Percentiles rank a stretch among this genome's conserved stretches.
These are phyloP conservation scores for Dryomyza anilis DNA, from an alignment of 2,888 invertebrate genomes.

Conservation along the genomic window DNA sequence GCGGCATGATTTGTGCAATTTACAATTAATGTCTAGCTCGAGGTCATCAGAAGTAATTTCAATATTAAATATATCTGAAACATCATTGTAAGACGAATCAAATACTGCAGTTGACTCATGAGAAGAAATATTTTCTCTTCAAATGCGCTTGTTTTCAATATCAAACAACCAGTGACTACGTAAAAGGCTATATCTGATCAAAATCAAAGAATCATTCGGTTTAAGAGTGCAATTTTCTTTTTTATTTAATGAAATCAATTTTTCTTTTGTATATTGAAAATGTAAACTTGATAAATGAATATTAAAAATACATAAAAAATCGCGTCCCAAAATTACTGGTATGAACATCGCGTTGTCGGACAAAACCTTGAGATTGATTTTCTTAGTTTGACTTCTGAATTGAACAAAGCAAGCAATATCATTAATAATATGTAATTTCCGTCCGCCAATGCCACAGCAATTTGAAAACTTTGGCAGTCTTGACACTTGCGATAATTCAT, in stretches of 20 bases:
- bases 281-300: background rate
- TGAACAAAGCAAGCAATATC: slow-evolving; percentile 15
- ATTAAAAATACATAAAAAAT: slow-evolving; percentile 25
- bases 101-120: background rate
- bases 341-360: slow-evolving; percentile 23
- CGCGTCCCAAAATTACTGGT: slow-evolving; percentile 23
- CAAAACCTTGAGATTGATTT: slow-evolving; percentile 15
- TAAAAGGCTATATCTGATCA: too few relatives aligned
- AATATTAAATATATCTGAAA: slow-evolving; percentile 15
- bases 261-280: background rate
- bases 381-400: slow-evolving; percentile 20
- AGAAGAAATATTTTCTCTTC: too few relatives aligned
- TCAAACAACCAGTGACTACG: too few relatives aligned
- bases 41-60: background rate
- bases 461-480: background rate
- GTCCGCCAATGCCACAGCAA: slow-evolving; percentile 9
- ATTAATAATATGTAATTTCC: slow-evolving; percentile 1
- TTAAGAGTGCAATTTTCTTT: background rate
- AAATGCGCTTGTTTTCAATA: too few relatives aligned
- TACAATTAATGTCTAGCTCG: slow-evolving; percentile 5
- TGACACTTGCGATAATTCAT: background rate
- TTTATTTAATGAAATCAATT: too few relatives aligned
- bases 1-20: background rate
- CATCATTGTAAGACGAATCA: too few relatives aligned
- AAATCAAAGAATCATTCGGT: too few relatives aligned